Percentiles rank a stretch among this genome's conserved stretches.
Conservation (phyloP, 2,797 vertebrate genomes). For the Ptychobarbus kaznakovi region DNA sequence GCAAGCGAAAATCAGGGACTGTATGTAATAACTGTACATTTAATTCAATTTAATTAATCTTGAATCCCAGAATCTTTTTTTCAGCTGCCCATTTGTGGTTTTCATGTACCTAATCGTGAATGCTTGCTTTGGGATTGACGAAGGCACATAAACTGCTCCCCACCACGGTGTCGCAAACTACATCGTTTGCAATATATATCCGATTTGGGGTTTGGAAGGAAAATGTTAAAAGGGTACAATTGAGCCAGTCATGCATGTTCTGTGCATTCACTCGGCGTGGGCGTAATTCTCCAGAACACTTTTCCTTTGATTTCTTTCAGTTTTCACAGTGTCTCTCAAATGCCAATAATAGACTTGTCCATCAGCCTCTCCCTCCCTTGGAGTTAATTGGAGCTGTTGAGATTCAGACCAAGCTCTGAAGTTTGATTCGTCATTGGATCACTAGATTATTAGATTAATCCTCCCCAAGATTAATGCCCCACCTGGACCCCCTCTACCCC, state of each 20-base stretch:
- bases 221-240: slow-evolving; percentile 73
- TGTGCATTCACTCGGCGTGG: slow-evolving; percentile 73
- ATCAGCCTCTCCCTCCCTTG: slow-evolving; percentile 78
- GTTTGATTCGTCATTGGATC: slow-evolving; percentile 80
- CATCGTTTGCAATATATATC: slow-evolving; percentile 11
- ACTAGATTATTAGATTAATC: slow-evolving; percentile 72
- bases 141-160: not conserved
- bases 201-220: slow-evolving; percentile 49
- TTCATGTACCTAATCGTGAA: not conserved
- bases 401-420: slow-evolving; percentile 68
- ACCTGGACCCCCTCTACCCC: slow-evolving; percentile 52
- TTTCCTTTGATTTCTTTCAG: slow-evolving; percentile 77
- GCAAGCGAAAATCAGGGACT: not conserved
- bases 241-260: slow-evolving; percentile 77
- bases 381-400: slow-evolving; percentile 79
- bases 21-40: not conserved
- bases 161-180: not conserved
- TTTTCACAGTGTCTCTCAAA: slow-evolving; percentile 71
- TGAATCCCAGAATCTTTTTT: slow-evolving; percentile 6
- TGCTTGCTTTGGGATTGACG: not conserved
- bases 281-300: slow-evolving; percentile 75
- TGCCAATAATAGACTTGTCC: slow-evolving; percentile 83
- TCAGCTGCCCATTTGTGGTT: not conserved
- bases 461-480: slow-evolving; percentile 61
- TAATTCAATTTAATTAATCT: not conserved